Percentiles rank a stretch among this genome's conserved stretches.
phyloP scores from a whole-genome alignment of 2,888 invertebrate species.

The Drosophila tanythrix region DNA sequence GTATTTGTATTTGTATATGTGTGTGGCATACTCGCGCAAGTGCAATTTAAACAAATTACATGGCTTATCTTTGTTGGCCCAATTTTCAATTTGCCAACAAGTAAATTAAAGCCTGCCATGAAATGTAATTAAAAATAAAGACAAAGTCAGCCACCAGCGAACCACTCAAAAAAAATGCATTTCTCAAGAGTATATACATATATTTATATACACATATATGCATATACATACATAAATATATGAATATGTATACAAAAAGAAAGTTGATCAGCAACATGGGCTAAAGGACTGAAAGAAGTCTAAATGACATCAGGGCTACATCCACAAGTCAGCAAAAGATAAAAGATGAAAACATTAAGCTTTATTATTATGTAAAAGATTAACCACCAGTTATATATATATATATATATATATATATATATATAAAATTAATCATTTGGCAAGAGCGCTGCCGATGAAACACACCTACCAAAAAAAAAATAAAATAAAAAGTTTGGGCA shows the following conservation, averaged over 20 bases:
- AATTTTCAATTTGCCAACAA: conserved; percentile 77
- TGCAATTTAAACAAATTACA: conserved; percentile 62
- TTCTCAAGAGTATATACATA: neutral
- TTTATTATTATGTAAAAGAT: conserved; percentile 27
- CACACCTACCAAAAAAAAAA: conserved; percentile 52
- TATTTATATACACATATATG: neutral
- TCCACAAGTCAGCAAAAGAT: conserved; percentile 39
- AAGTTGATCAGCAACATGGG: conserved; percentile 46
- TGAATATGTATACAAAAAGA: conserved; percentile 41
- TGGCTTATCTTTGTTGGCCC: conserved; percentile 74
- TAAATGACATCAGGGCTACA: conserved; percentile 41
- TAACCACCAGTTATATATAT: conserved; percentile 4
- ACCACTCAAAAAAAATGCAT: conserved; percentile 24
- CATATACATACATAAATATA: neutral
- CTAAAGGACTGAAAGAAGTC: conserved; percentile 34
- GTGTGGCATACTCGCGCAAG: conserved; percentile 5
- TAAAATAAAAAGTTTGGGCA: conserved; percentile 36
- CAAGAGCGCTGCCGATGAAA: conserved; percentile 42
- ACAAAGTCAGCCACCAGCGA: conserved; percentile 52
- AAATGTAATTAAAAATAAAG: conserved; percentile 72
- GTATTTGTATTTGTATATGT: conserved; percentile 2
- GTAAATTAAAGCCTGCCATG: conserved; percentile 73
- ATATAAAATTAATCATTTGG: conserved; percentile 66
- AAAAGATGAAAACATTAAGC: conserved; percentile 36
- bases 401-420: conserved; percentile 13